Evolutionary conservation across 1,140 invertebrate species (phyloP), one percentile per base, ranked within the genome.

Genomic region (Teleopsis dalmanni): DNA sequence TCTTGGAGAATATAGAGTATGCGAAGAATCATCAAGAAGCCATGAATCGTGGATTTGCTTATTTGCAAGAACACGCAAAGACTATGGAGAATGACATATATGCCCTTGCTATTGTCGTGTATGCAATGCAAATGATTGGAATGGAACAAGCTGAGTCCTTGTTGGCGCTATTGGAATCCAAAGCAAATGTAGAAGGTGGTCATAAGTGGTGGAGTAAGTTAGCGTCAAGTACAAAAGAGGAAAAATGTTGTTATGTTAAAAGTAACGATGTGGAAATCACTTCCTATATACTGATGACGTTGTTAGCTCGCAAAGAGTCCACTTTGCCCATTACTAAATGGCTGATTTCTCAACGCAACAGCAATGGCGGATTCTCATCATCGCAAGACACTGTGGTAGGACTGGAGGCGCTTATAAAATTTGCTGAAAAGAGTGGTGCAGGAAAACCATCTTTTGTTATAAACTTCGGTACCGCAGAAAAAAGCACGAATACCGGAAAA

Each of bases 171-270:
- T 48, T 55, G 6, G 29, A 49, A 22, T 4, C 25, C 1, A 47
- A 37, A 26, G 33, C 45, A 14, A 38, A 38, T 18, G 37, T n/a
- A 4, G 27, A 41, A 5, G 34, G 27, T 36, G 27, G 16, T 2
- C 14, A 37, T 4, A 37, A 26, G 11, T 74, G 8, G 67, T 66
- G 1, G 63, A 79, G 53, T 83, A 84, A 66, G 82, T n/a, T n/a
- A n/a, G n/a, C n/a, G n/a, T n/a, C n/a, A n/a, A n/a, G n/a, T n/a
- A n/a, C n/a, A n/a, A 85, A 0, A 84, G 81, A 68, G 75, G 76
- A 42, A 66, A 84, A 90, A 55, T n/a, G n/a, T n/a, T n/a, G n/a
- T n/a, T n/a, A n/a, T n/a, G 80, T 91, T 14, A 83, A 88, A 64
- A 79, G 82, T 5, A 69, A 79, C 5, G 80, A 85, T 57, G 78